Conservation (phyloP, 2,113 vertebrate genomes). For the Tyrannus savana region DNA sequence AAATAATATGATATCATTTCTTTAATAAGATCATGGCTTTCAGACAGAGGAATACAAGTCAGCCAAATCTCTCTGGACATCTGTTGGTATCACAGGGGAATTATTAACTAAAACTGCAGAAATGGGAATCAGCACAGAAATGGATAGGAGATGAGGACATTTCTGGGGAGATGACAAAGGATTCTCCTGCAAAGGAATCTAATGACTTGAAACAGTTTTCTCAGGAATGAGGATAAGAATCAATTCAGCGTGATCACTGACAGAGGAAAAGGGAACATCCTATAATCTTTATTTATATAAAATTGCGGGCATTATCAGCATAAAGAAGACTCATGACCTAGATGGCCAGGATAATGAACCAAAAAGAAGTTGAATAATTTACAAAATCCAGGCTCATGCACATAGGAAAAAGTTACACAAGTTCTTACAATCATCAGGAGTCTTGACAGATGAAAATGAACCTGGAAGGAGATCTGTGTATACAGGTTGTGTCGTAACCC, state of each 20-base stretch:
- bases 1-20: background rate
- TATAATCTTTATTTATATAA: background rate
- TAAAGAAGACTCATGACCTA: background rate
- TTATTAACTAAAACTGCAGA: background rate
- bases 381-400: background rate
- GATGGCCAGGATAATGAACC: background rate
- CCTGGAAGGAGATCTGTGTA: background rate
- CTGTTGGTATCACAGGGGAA: background rate
- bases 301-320: background rate
- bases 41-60: background rate
- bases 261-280: background rate
- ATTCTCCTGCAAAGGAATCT: background rate
- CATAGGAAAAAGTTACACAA: background rate
- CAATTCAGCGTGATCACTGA: background rate
- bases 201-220: background rate
- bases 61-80: background rate
- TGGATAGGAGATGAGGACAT: background rate
- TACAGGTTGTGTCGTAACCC: accelerated
- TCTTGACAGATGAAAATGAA: background rate
- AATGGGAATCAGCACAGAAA: background rate
- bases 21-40: background rate
- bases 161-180: background rate
- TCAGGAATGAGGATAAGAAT: background rate
- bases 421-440: background rate
- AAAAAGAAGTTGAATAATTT: background rate